A percentile compares a stretch with the other conserved stretches of the same genome.
These are phyloP conservation scores for Isurus oxyrinchus DNA, from an alignment of 2,113 vertebrate species.

Conservation along the genomic window DNA sequence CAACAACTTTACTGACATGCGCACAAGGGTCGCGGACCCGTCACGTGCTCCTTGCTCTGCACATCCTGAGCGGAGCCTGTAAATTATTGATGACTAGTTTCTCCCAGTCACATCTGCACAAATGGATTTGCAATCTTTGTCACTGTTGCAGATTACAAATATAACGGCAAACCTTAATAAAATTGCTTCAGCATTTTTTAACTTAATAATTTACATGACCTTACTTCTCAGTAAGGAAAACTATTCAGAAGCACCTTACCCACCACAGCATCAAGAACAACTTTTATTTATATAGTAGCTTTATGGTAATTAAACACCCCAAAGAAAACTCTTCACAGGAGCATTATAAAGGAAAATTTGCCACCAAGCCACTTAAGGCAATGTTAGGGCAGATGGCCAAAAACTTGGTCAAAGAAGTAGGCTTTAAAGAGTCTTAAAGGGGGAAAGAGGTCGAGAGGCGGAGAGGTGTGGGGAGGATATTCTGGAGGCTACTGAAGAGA, in stretches of 20 bases:
- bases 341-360: too few relatives aligned
- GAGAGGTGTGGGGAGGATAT: not conserved
- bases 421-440: too few relatives aligned
- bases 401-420: not conserved
- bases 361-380: too few relatives aligned
- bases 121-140: not conserved
- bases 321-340: not conserved
- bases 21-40: not conserved
- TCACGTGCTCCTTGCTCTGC: not conserved
- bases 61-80: not conserved
- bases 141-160: not conserved
- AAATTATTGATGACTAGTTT: not conserved
- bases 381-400: not conserved
- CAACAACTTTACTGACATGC: conserved; percentile 40
- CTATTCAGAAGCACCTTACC: not conserved
- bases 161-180: not conserved
- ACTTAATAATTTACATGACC: not conserved
- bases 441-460: not conserved
- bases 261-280: not conserved
- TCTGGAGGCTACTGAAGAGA: too few relatives aligned
- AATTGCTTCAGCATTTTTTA: not conserved
- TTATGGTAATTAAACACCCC: not conserved
- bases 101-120: not conserved
- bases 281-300: not conserved
- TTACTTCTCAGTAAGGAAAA: not conserved